Conservation (phyloP, 2,888 invertebrate genomes). For the Heteromyza rotundicornis region DNA sequence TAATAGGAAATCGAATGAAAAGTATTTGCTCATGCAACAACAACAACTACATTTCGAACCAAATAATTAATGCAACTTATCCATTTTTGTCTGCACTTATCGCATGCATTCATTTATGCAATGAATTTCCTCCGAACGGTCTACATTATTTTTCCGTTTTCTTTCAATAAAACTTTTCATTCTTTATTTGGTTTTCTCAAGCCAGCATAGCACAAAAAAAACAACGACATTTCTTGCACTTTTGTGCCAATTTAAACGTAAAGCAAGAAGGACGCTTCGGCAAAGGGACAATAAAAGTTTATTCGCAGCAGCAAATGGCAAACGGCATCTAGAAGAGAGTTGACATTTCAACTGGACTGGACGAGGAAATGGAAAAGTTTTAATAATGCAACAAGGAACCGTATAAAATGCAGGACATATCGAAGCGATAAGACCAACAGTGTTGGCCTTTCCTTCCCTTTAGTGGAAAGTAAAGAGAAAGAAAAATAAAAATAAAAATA, state of each 20-base stretch:
- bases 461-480: neutral
- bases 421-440: conserved; percentile 17
- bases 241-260: conserved; percentile 21
- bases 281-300: conserved; percentile 46
- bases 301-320: conserved; percentile 48
- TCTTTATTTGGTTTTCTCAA: neutral
- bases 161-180: neutral
- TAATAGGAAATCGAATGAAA: too few species aligned
- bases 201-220: conserved; percentile 3
- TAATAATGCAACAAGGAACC: conserved; percentile 48
- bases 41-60: conserved; percentile 30
- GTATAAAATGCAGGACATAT: conserved; percentile 52
- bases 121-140: conserved; percentile 30
- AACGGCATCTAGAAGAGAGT: conserved; percentile 48
- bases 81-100: conserved; percentile 38
- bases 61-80: conserved; percentile 56
- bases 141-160: neutral
- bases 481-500: too few species aligned
- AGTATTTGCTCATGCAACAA: too few species aligned
- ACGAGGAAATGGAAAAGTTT: conserved; percentile 35
- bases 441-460: neutral
- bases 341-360: conserved; percentile 51
- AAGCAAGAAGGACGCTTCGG: neutral
- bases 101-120: conserved; percentile 35
- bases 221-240: conserved; percentile 1